phyloP scores from a whole-genome alignment of 2,113 vertebrate species.

The Tachycineta bicolor region DNA sequence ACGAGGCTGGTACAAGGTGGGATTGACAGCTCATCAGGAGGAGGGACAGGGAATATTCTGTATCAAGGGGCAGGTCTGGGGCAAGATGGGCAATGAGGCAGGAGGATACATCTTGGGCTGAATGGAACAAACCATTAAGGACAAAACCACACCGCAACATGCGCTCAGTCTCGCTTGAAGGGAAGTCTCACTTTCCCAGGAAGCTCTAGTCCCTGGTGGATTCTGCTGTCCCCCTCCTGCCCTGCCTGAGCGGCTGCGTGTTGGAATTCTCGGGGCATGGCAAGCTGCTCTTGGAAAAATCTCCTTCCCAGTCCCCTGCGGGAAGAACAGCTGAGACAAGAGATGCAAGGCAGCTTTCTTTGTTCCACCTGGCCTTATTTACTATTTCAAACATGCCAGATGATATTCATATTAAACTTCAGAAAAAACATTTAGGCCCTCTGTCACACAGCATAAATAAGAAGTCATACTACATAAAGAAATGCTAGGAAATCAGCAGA shows the following conservation, averaged over 20 bases:
- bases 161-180: background rate
- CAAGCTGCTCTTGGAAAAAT: background rate
- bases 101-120: no score
- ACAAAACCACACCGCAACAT: no score
- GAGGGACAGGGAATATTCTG: no score
- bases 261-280: no score
- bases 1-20: no score
- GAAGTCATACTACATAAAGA: background rate
- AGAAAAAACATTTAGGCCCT: background rate
- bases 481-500: background rate
- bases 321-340: background rate
- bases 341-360: background rate
- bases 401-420: background rate
- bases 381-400: background rate
- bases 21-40: no score
- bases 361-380: background rate
- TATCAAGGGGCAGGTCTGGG: no score
- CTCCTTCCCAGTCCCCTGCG: background rate
- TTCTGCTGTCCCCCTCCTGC: background rate
- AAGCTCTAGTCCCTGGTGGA: background rate
- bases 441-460: background rate
- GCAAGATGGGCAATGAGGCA: no score
- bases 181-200: background rate
- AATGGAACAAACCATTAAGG: no score
- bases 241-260: rapidly evolving